Percentiles rank a stretch among this genome's conserved stretches.
phyloP scores from a whole-genome alignment of 2,888 invertebrate genomes.

The Nysson spinosus region DNA sequence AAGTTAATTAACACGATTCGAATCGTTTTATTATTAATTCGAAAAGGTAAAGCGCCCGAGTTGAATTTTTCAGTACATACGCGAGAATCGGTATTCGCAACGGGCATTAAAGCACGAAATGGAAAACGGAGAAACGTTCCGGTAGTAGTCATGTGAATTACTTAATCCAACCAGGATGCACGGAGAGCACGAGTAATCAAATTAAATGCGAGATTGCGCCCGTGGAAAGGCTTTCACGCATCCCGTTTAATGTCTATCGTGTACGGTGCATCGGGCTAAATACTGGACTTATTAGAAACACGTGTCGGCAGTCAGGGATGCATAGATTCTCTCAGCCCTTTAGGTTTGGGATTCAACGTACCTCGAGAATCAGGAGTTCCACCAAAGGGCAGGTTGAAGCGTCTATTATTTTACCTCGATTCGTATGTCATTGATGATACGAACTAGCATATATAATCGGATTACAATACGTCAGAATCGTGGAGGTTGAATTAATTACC shows the following conservation, averaged over 20 bases:
- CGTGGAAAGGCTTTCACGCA: slow-evolving; percentile 37
- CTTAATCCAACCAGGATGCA: slow-evolving; percentile 46
- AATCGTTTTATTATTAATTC: slow-evolving; percentile 20
- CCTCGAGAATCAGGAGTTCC: background rate
- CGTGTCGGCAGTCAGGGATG: slow-evolving; percentile 24
- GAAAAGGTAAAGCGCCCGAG: slow-evolving; percentile 20
- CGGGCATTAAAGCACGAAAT: slow-evolving; percentile 23
- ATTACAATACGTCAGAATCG: too few relatives aligned
- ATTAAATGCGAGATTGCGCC: slow-evolving; percentile 61
- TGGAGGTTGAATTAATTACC: too few relatives aligned
- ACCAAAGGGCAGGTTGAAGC: too few relatives aligned
- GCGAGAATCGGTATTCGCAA: slow-evolving; percentile 8
- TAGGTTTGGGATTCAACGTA: background rate
- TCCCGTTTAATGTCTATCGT: slow-evolving; percentile 32
- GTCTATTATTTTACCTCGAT: too few relatives aligned
- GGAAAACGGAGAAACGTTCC: slow-evolving; percentile 11
- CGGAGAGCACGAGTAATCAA: slow-evolving; percentile 56
- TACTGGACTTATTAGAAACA: slow-evolving; percentile 39
- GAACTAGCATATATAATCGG: too few relatives aligned
- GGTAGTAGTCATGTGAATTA: slow-evolving; percentile 53
- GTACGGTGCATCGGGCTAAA: slow-evolving; percentile 25
- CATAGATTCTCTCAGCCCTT: too few relatives aligned
- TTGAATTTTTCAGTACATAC: slow-evolving; percentile 28
- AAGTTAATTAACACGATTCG: slow-evolving; percentile 4
- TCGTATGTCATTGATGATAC: too few relatives aligned